phyloP scores from a whole-genome alignment of 2,888 invertebrate species.

The Mythimna albipuncta region DNA sequence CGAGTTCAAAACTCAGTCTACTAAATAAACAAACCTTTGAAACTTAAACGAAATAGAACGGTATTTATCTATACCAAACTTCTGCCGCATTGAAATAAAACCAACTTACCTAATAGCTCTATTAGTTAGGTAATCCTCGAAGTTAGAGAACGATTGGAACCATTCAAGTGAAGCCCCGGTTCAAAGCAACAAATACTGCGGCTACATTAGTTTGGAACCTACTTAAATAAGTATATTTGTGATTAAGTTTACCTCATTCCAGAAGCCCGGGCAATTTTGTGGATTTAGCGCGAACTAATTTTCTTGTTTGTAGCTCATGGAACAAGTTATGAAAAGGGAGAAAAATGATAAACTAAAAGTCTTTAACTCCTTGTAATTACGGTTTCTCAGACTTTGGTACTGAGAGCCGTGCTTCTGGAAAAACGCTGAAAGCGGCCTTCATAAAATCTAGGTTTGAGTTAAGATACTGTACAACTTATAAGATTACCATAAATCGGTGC shows the following conservation, averaged over 20 bases:
- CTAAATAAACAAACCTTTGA: neutral
- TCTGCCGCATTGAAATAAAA: slow-evolving; percentile 8
- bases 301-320: slow-evolving; percentile 36
- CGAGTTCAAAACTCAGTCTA: neutral
- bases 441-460: neutral
- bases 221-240: slow-evolving; percentile 21
- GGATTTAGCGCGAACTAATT: slow-evolving; percentile 37
- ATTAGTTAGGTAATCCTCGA: neutral
- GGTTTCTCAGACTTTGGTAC: neutral
- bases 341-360: slow-evolving; percentile 16
- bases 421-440: neutral
- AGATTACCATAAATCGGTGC: too few relatives aligned
- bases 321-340: slow-evolving; percentile 15
- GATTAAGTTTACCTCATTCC: slow-evolving; percentile 22
- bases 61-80: neutral
- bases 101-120: neutral
- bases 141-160: slow-evolving; percentile 2
- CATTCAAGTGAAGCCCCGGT: neutral
- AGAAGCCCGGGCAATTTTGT: slow-evolving; percentile 17
- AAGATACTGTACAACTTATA: neutral
- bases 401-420: neutral
- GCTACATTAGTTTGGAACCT: slow-evolving; percentile 8
- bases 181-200: slow-evolving; percentile 11
- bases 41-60: neutral
- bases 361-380: slow-evolving; percentile 2